These are phyloP conservation scores for Heliopora coerulea DNA, from an alignment of 92 coral and sea anemone species.

Conservation along the genomic window DNA sequence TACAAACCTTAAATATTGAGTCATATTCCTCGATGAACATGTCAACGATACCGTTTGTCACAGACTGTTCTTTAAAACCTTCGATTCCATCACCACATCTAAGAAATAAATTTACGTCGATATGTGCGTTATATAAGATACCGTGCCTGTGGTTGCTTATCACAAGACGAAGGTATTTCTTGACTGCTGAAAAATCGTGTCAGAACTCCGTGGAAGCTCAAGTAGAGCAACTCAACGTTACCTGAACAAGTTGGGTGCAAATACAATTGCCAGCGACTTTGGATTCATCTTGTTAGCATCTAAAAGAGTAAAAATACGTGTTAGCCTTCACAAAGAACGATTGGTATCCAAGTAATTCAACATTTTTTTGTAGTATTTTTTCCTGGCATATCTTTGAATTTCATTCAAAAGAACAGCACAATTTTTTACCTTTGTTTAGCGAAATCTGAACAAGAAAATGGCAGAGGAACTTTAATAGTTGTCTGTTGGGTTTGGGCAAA, in stretches of 20 bases:
- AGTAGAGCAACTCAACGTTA: too few relatives aligned
- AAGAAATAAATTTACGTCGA: too few relatives aligned
- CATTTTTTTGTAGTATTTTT: too few relatives aligned
- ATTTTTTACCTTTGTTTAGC: slow-evolving; percentile 71
- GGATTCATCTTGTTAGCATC: slow-evolving; percentile 89
- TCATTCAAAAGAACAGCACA: too few relatives aligned
- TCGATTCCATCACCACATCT: slow-evolving; percentile 92
- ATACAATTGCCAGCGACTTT: slow-evolving; percentile 89
- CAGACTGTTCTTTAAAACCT: slow-evolving; percentile 86
- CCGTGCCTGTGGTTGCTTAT: too few relatives aligned
- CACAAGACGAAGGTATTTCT: too few relatives aligned
- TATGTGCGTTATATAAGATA: too few relatives aligned
- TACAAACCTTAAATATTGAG: slow-evolving; percentile 69
- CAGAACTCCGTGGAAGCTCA: too few relatives aligned
- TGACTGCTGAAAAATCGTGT: too few relatives aligned
- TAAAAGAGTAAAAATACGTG: slow-evolving; percentile 12
- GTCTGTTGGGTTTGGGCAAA: slow-evolving; percentile 66
- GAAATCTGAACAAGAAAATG: slow-evolving; percentile 79
- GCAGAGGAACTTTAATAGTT: slow-evolving; percentile 76
- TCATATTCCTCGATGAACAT: slow-evolving; percentile 78
- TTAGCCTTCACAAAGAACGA: too few relatives aligned
- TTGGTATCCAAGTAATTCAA: too few relatives aligned
- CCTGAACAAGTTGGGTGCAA: slow-evolving; percentile 99
- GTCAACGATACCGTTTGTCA: slow-evolving; percentile 81
- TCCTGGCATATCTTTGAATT: too few relatives aligned